Evolutionary conservation across 2,888 invertebrate genomes (phyloP).

Genomic region (Rhagonycha fulva): DNA sequence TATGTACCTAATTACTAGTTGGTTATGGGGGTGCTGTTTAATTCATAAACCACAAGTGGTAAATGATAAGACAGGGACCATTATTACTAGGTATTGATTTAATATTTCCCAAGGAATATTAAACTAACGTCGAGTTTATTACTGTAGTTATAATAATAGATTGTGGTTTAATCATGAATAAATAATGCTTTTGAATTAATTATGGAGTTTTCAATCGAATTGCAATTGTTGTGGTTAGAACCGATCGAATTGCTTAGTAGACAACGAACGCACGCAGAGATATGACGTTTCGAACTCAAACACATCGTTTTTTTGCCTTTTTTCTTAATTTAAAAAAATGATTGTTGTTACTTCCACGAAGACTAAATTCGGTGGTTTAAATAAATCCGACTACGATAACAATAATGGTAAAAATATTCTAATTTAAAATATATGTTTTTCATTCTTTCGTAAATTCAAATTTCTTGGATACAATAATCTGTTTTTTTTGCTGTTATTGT

Average conservation of each 20-base stretch:
- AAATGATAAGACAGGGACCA: neutral
- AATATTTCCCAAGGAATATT: neutral
- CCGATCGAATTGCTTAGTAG: conserved; percentile 24
- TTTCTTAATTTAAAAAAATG: conserved; percentile 35
- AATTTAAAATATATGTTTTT: too few relatives aligned
- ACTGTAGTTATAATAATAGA: conserved; percentile 11
- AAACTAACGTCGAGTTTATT: neutral
- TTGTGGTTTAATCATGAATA: conserved; percentile 19
- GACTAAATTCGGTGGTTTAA: conserved; percentile 37
- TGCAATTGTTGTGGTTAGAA: conserved; percentile 8
- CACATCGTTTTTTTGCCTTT: neutral
- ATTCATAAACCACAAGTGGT: neutral
- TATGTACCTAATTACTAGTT: neutral
- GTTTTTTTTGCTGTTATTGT: conserved; percentile 46
- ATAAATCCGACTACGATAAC: conserved; percentile 1
- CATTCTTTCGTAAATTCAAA: neutral
- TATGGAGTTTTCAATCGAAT: conserved; percentile 24
- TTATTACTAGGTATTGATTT: conserved; percentile 7
- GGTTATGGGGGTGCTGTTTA: neutral
- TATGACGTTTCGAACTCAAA: neutral
- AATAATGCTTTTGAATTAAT: conserved; percentile 23
- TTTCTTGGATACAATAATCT: neutral
- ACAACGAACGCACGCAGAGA: neutral
- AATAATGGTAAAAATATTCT: neutral
- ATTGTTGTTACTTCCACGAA: conserved; percentile 47